Evolutionary conservation across 2,888 invertebrate species (phyloP).

Genomic region (Chironomus tentans): DNA sequence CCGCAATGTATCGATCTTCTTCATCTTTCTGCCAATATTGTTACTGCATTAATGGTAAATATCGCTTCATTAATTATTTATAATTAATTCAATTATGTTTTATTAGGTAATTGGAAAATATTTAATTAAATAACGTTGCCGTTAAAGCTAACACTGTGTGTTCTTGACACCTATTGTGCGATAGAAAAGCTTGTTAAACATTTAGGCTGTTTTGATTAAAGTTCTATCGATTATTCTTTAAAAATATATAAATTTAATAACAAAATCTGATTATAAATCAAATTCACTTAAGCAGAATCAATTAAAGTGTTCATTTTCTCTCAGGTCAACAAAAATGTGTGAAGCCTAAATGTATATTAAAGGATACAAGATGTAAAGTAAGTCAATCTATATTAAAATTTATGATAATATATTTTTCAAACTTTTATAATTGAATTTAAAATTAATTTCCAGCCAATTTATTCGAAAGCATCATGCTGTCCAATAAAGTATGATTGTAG

Average conservation of each 20-base stretch:
- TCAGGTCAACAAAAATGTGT: constrained; percentile 62
- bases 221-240: too few relatives aligned
- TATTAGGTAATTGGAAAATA: background rate
- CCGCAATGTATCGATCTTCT: constrained; percentile 61
- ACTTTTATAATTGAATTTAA: background rate
- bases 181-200: too few relatives aligned
- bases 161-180: too few relatives aligned
- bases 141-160: too few relatives aligned
- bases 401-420: background rate
- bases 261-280: too few relatives aligned
- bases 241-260: too few relatives aligned
- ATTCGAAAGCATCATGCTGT: constrained; percentile 54
- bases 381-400: background rate
- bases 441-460: constrained; percentile 35
- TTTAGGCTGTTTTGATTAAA: too few relatives aligned
- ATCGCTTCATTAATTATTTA: background rate
- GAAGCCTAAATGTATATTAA: constrained; percentile 67
- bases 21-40: constrained; percentile 76
- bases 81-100: background rate
- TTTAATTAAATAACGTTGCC: background rate
- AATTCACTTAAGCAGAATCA: too few relatives aligned
- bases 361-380: constrained; percentile 33
- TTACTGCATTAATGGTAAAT: constrained; percentile 49
- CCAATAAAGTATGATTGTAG: constrained; percentile 70
- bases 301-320: too few relatives aligned